Base-by-base conservation (phyloP, 2,888 invertebrate genomes). In the Caenorhabditis panamensis region DNA sequence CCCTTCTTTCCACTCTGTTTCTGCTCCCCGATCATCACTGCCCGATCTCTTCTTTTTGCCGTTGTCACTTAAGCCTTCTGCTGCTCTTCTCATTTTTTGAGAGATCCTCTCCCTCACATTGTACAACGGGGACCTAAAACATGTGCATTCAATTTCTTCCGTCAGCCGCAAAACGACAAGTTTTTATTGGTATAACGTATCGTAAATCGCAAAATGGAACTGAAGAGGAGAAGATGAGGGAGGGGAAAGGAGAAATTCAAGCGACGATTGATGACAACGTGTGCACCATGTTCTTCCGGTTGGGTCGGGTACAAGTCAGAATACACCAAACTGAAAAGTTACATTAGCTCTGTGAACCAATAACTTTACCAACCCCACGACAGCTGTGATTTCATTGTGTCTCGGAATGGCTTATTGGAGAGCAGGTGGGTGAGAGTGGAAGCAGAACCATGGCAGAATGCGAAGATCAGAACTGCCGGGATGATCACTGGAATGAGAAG, bases 131-230 rank as follows among this genome's bases (percentile, higher is more conserved):
- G 20, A 26, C 53, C 63, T 69, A 77, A 68, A 77, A 77, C 77
- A 77, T 77, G 77, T 77, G 77, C 69, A 77, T 77, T 77, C 77
- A 77, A 77, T 77, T 77, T 69, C 63, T 59, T 63, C 13, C 41
- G 73, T 73, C 66, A 73, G 73, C 73, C 73, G 66, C 73, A 73
- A 58, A 73, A 73, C 58, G 66, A 73, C 58, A 49, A 66, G 31
- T 66, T 73, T 72, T 72, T 72, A 61, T 61, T 72, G 72, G 63
- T 31, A 72, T 72, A 72, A 72, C 58, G 72, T 49, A 62, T 72
- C 63, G 72, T 72, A 72, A 73, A 66, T 63, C 36, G 64, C 9
- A n/a, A 64, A 28, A 31, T 44, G 31, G 47, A 54, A 69, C 24
- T 20, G 41, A 62, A 24, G 3, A 9, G 51, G 16, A 3, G 20